Evolutionary conservation across 2,113 vertebrate species (phyloP).

Genomic region (Cephalopterus ornatus): DNA sequence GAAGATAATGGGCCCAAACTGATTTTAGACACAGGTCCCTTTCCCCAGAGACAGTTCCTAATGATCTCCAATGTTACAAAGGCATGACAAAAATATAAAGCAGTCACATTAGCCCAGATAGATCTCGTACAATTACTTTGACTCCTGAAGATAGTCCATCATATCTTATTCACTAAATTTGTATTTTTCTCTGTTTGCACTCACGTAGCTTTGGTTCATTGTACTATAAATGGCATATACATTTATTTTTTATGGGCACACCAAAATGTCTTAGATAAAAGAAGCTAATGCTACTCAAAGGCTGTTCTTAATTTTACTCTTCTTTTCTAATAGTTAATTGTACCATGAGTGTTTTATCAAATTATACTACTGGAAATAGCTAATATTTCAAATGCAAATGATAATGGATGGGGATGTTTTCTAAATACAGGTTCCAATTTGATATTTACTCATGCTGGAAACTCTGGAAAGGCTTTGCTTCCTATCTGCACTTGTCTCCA

Average conservation of each 20-base stretch:
- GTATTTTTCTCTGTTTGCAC: constrained; percentile 19
- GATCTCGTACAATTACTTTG: constrained; percentile 37
- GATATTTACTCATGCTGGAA: constrained; percentile 19
- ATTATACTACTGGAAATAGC: background rate
- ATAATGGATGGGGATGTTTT: background rate
- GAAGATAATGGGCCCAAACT: constrained; percentile 60
- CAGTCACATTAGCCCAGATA: constrained; percentile 26
- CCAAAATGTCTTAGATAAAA: background rate
- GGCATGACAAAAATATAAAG: constrained; percentile 59
- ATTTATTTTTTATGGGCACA: background rate
- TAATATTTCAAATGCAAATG: background rate
- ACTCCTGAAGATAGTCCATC: constrained; percentile 11
- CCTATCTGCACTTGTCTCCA: background rate
- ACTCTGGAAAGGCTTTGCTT: background rate
- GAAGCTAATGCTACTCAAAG: background rate
- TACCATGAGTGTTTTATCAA: background rate
- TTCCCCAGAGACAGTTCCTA: constrained; percentile 51
- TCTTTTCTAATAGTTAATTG: background rate
- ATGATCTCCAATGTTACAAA: constrained; percentile 52
- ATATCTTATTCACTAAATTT: background rate
- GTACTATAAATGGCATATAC: background rate
- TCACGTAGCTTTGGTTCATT: background rate
- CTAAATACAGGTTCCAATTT: background rate
- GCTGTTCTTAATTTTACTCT: background rate
- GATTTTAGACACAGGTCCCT: constrained; percentile 60